Conservation (phyloP, 2,888 invertebrate species). For the Leptinotarsa juncta region DNA sequence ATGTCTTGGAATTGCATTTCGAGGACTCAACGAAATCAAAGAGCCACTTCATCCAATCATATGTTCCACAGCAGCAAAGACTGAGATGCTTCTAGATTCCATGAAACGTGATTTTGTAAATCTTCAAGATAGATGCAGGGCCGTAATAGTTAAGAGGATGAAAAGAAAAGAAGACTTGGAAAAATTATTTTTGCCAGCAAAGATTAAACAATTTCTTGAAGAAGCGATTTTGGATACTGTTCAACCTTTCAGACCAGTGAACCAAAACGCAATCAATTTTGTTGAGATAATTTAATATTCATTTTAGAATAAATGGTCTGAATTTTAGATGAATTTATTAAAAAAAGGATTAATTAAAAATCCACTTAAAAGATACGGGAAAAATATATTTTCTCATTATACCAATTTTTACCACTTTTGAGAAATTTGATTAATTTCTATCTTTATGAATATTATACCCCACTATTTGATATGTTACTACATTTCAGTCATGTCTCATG, state of each 20-base stretch:
- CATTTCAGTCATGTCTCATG: too few relatives aligned
- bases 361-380: too few relatives aligned
- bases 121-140: conserved; percentile 76
- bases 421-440: too few relatives aligned
- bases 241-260: conserved; percentile 60
- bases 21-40: conserved; percentile 72
- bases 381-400: too few relatives aligned
- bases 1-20: conserved; percentile 78
- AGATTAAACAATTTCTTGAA: conserved; percentile 70
- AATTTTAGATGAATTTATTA: conserved; percentile 2
- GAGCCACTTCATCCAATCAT: conserved; percentile 77
- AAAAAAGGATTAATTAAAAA: too few relatives aligned
- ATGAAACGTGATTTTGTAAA: conserved; percentile 74
- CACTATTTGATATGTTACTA: too few relatives aligned
- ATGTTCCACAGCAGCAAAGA: conserved; percentile 80
- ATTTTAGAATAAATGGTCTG: background rate
- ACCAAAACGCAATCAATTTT: conserved; percentile 54
- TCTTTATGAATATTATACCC: too few relatives aligned
- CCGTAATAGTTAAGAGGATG: conserved; percentile 71
- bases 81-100: conserved; percentile 75
- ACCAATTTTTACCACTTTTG: too few relatives aligned
- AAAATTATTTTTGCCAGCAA: conserved; percentile 70
- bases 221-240: conserved; percentile 68
- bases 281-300: conserved; percentile 44
- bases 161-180: conserved; percentile 68